These are phyloP conservation scores for Uropsilus gracilis DNA, from an alignment of 2,113 vertebrate species.

Conservation along the genomic window DNA sequence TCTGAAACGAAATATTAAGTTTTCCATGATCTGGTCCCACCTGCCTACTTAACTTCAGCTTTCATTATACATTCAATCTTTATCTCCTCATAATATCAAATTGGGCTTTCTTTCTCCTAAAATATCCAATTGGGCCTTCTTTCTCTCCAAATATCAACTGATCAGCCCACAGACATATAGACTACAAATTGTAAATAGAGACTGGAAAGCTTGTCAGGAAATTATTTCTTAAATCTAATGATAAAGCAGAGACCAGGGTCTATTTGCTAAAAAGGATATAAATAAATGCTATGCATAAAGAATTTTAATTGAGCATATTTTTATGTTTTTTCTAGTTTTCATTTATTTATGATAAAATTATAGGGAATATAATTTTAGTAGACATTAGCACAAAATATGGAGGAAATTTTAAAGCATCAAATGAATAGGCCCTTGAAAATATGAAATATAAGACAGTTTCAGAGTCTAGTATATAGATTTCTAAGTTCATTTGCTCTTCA, in stretches of 20 bases:
- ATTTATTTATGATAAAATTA: slow-evolving; percentile 26
- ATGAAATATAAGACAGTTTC: background rate
- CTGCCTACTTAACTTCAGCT: background rate
- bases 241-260: background rate
- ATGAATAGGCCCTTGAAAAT: background rate
- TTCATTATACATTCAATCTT: background rate
- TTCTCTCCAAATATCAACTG: background rate
- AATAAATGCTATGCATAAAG: background rate
- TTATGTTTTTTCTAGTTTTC: background rate
- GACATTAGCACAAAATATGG: background rate
- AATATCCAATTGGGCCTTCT: too few species aligned
- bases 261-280: background rate
- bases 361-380: background rate
- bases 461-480: background rate
- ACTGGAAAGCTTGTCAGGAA: background rate
- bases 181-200: background rate
- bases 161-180: background rate
- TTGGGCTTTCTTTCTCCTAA: background rate
- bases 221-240: background rate
- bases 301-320: background rate
- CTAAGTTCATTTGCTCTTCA: background rate
- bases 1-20: background rate
- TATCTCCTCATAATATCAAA: background rate
- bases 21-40: background rate
- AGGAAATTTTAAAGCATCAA: slow-evolving; percentile 1